phyloP scores from a whole-genome alignment of 2,888 invertebrate genomes.

The Athalia cordata region DNA sequence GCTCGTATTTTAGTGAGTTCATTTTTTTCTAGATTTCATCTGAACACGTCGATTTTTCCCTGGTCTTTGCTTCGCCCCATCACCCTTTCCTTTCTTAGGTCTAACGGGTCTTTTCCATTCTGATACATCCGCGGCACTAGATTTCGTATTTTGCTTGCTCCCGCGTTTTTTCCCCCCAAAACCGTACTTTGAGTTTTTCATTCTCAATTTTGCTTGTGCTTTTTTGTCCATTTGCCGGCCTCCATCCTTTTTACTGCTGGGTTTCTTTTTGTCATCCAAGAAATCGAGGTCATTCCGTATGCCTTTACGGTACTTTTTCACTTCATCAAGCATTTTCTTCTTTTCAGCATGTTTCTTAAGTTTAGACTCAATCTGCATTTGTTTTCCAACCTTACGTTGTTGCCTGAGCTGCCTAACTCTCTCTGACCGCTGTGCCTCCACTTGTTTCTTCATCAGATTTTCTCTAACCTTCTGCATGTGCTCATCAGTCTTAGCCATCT shows the following conservation, averaged over 20 bases:
- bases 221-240: constrained; percentile 68
- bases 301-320: constrained; percentile 95
- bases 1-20: constrained; percentile 25
- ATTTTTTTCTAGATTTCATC: constrained; percentile 72
- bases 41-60: constrained; percentile 74
- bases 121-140: constrained; percentile 83
- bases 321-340: constrained; percentile 91
- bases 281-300: constrained; percentile 87
- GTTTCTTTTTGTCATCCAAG: constrained; percentile 79
- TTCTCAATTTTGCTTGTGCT: constrained; percentile 76
- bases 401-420: constrained; percentile 92
- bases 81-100: constrained; percentile 57
- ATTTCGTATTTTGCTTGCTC: constrained; percentile 89
- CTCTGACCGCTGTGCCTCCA: constrained; percentile 90
- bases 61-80: constrained; percentile 62
- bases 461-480: constrained; percentile 98
- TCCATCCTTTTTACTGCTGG: constrained; percentile 61
- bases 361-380: constrained; percentile 89
- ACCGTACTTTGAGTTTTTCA: constrained; percentile 92
- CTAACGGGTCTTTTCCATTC: constrained; percentile 73
- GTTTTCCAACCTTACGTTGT: constrained; percentile 94
- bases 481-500: constrained; percentile 98
- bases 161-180: constrained; percentile 97
- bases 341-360: constrained; percentile 93
- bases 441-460: constrained; percentile 88